Evolutionary conservation across 2,888 invertebrate genomes (phyloP), one percentile per base, ranked within the genome.

Genomic region (Lycophotia porphyrea): DNA sequence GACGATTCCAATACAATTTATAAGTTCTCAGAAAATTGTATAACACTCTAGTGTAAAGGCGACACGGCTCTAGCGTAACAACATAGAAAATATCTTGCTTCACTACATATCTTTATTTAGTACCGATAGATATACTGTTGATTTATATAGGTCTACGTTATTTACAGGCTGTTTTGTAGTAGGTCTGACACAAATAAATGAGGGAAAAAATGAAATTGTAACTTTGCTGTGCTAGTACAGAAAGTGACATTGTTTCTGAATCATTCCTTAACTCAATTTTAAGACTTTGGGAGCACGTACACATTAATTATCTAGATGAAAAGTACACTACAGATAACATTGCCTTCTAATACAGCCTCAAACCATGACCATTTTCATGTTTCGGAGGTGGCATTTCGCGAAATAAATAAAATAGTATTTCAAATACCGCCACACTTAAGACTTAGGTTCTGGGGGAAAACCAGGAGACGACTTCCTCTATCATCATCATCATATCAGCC

Each of bases 11-110:
- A 44, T 70, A 60, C 60, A 52, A 63, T 67, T 60, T 74, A 55
- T 66, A 63, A 80, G 63, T 77, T 77, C 71, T 36, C 61, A 21
- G 71, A 44, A 78, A 78, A 78, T 69, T 69, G 47, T 60, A 60
- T 27, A 13, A 44, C 4, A 27, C 15, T 69, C 79, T 69, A 70
- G 71, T 44, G 71, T n/a, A 63, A 71, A 79, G 52, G 61, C 75
- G 24, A 44, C 42, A 49, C 34, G 42, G 60, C 15, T 68, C 4
- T 11, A 47, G 11, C 0, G 18, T 68, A 42, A 76, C 44, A 36
- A 31, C 34, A 47, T 76, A 18, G 58, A 27, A 73, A 55, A 44
- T 74, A n/a, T 74, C 27, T 60, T 74, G 44, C 15, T 47, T n/a
- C 18, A 44, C 42, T 8, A 31, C 1, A 31, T 52, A 49, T n/a